Evolutionary conservation across 2,113 vertebrate genomes (phyloP).

Genomic region (Podocnemis expansa): DNA sequence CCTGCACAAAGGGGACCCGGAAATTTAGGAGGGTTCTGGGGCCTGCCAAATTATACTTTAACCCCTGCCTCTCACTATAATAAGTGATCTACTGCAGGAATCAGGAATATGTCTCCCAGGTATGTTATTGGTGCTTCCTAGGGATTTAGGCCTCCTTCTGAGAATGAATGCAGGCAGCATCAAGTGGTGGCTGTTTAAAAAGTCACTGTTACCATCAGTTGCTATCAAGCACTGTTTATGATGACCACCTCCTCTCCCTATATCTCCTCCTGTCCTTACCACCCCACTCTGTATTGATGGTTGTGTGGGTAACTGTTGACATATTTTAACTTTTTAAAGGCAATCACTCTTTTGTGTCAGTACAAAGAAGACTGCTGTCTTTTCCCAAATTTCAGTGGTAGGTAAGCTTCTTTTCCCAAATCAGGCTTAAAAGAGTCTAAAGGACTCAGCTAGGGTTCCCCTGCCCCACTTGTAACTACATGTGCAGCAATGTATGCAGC

Average conservation of each 20-base stretch:
- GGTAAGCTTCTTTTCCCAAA: not conserved
- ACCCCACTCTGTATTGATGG: not conserved
- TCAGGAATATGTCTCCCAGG: not conserved
- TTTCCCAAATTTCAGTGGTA: not conserved
- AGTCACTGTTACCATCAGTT: not conserved
- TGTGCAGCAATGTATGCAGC: not conserved
- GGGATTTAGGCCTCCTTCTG: not conserved
- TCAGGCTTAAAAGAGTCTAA: not conserved
- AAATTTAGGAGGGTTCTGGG: too few relatives aligned
- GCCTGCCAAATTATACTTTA: too few relatives aligned
- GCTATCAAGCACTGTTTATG: not conserved
- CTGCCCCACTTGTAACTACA: not conserved
- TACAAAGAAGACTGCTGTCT: not conserved
- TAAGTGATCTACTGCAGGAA: not conserved
- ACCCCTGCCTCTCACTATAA: too few relatives aligned
- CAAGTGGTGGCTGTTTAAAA: not conserved
- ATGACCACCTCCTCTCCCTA: not conserved
- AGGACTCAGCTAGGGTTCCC: not conserved
- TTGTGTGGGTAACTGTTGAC: accelerated
- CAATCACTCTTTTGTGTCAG: not conserved
- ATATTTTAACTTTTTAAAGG: not conserved
- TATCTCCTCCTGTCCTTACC: not conserved
- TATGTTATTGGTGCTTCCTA: not conserved
- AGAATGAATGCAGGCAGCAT: not conserved
- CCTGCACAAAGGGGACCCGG: too few relatives aligned